Evolutionary conservation across 92 coral and sea anemone species (phyloP).

Genomic region (Blastomussa wellsi): DNA sequence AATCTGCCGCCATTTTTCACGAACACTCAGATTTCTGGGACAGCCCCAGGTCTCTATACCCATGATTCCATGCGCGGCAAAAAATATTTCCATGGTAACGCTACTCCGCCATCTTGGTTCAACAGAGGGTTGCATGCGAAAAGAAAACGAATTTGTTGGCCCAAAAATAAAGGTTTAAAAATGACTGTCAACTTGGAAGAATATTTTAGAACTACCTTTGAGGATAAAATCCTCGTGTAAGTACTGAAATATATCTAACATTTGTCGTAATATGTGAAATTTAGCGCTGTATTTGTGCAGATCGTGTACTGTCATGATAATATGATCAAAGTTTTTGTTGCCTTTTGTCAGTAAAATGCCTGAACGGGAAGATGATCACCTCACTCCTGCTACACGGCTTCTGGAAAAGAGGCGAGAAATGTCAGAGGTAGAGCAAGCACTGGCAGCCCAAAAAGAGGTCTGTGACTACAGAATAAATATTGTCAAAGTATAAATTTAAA

Average conservation of each 20-base stretch:
- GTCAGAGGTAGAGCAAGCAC: constrained; percentile 99
- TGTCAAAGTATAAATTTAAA: too few species aligned
- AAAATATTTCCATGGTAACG: constrained; percentile 21
- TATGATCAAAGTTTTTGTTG: background rate
- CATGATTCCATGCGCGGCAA: constrained; percentile 6
- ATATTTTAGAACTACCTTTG: constrained; percentile 97
- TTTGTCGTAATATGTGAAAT: background rate
- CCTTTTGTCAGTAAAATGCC: constrained; percentile 86
- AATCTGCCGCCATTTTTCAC: constrained; percentile 41
- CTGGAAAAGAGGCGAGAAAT: constrained; percentile 98
- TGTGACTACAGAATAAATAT: background rate
- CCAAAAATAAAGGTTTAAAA: constrained; percentile 24
- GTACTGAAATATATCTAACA: constrained; percentile 25
- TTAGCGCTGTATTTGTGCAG: background rate
- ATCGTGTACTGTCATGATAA: background rate
- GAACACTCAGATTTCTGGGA: constrained; percentile 37
- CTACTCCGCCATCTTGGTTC: constrained; percentile 36
- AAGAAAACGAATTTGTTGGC: background rate
- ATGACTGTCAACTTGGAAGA: constrained; percentile 97
- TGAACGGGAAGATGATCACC: constrained; percentile 96
- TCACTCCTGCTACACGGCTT: constrained; percentile 97
- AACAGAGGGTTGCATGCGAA: background rate
- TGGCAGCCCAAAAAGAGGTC: constrained; percentile 98
- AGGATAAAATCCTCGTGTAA: constrained; percentile 99
- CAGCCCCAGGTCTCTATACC: constrained; percentile 4